Percentiles rank a stretch among this genome's conserved stretches.
Conservation (phyloP, 2,113 vertebrate species). For the Calonectris borealis region DNA sequence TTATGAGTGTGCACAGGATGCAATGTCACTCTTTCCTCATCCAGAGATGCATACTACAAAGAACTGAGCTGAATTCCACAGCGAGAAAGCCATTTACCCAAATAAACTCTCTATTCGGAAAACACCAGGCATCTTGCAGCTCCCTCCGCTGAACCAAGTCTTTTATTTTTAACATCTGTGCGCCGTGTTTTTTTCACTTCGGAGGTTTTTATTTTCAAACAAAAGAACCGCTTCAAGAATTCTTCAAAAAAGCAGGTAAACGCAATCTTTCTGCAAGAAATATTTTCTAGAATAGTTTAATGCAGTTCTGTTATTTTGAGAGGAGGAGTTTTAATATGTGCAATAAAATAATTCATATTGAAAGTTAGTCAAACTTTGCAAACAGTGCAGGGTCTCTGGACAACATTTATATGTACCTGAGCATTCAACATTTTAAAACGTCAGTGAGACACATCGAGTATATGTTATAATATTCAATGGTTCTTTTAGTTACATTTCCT, state of each 20-base stretch:
- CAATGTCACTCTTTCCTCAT: constrained; percentile 41
- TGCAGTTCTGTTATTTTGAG: not conserved
- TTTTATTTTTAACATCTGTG: not conserved
- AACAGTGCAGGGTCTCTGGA: not conserved
- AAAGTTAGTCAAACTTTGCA: not conserved
- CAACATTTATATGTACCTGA: not conserved
- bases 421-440: not conserved
- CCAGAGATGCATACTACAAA: constrained; percentile 44
- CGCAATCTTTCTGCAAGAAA: not conserved
- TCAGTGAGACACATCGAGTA: not conserved
- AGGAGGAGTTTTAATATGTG: not conserved
- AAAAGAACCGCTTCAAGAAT: not conserved
- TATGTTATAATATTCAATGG: not conserved
- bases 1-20: constrained; percentile 40
- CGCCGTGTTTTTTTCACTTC: not conserved
- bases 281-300: not conserved
- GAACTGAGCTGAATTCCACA: constrained; percentile 12
- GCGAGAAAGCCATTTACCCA: not conserved
- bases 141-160: not conserved
- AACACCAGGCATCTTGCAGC: not conserved
- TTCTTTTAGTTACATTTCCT: not conserved
- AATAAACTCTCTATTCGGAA: constrained; percentile 11
- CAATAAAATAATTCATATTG: not conserved
- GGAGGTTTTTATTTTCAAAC: not conserved
- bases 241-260: constrained; percentile 58